Evolutionary conservation across 1,140 invertebrate genomes (phyloP), one percentile per base, ranked within the genome.

Genomic region (Anastrepha ludens): DNA sequence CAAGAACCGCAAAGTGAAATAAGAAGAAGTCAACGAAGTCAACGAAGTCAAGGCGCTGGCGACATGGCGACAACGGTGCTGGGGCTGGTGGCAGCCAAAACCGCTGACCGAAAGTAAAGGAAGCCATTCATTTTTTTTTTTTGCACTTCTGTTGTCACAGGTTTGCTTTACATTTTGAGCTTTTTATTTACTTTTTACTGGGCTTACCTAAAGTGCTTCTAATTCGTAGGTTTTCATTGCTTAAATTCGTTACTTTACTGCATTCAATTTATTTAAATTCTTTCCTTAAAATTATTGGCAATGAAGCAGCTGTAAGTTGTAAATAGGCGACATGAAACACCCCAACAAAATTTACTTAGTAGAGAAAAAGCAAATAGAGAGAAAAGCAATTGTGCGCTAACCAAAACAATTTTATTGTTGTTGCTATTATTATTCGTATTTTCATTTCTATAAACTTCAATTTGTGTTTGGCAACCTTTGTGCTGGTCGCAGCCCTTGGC

Each of bases 1-100:
- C 67, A 74, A 74, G 41, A 74, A 74, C 67, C 67, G 41, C 67
- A 74, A 47, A 74, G 41, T 74, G 41, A 17, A 74, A 74, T 17
- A 74, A 47, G 13, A 55, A 55, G 62, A 64, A 17, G 8, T n/a
- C n/a, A n/a, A n/a, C n/a, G n/a, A n/a, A n/a, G n/a, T n/a, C n/a
- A n/a, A n/a, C n/a, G n/a, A n/a, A n/a, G n/a, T 74, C 39, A 74
- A 74, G 67, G 41, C 67, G 67, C 67, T 74, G 67, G 67, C 67
- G 41, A 74, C 67, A 47, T 74, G 64, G 64, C 64, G 64, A 67
- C 64, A 67, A 67, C n/a, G 64, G 20, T 39, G 67, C 67, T 74
- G 67, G 3, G 17, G 67, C 67, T 74, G 67, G 67, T 74, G 67
- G 41, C 67, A 17, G 15, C 67, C 67, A 74, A 74, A 74, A 74